Evolutionary conservation across 1,140 invertebrate genomes (phyloP), one percentile per base, ranked within the genome.

Genomic region (Rhyacophila brunnea): DNA sequence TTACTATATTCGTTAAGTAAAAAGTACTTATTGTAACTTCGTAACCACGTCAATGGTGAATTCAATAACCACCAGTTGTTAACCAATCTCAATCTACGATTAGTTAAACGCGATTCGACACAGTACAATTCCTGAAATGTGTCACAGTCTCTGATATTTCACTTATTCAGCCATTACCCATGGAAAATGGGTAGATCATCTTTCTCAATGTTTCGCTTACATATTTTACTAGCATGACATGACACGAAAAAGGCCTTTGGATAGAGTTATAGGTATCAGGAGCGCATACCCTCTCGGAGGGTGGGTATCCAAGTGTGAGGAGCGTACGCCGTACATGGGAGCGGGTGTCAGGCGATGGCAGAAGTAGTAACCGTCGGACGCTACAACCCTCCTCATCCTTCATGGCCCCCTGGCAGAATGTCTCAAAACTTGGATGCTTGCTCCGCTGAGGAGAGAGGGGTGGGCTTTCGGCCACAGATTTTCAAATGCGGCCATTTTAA

Each of bases 241-340:
- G 61, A 63, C 61, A 59, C 55, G 61, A 63, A 63, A 63, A 63
- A 63, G 56, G 61, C 61, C 56, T 63, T 59, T 49, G 46, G 61
- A 63, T 59, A 59, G 50, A 63, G 61, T 59, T 63, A 59, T 62
- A 58, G 48, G 43, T 55, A 50, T 45, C 54, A 58, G 50, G 55
- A 49, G 36, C 45, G 36, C 51, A 54, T 34, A 50, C 45, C 19
- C 38, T 28, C 47, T 5, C n/a, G 46, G 49, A 38, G 49, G 23
- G 35, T 17, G 36, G 2, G 49, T 11, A 11, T 2, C 2, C 2
- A 11, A 11, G 13, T 15, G 49, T 57, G 40, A 17, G 47, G 17
- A 3, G 32, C 13, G 35, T 42, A 34, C 23, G 6, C 11, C 18
- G 23, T 50, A 20, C 47, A 50, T 9, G 45, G 44, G 28, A 20